phyloP scores from a whole-genome alignment of 23 tunicate genomes.

The Phallusia fumigata region DNA sequence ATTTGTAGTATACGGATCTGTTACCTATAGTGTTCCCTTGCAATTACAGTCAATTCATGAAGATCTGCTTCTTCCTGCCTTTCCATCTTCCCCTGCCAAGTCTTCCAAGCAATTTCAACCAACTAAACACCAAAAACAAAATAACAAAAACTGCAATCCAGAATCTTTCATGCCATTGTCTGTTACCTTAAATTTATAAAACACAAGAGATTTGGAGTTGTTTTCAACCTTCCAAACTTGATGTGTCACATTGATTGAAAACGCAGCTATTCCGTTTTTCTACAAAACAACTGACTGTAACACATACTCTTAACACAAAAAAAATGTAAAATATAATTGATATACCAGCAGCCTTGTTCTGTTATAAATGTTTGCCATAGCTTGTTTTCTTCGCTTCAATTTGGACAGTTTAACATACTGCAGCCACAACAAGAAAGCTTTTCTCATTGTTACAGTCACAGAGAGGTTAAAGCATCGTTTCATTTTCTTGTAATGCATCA shows the following conservation, averaged over 20 bases:
- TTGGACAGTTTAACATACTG: conserved; percentile 18
- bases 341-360: conserved; percentile 38
- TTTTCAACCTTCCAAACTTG: conserved; percentile 6
- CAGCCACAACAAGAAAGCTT: conserved; percentile 41
- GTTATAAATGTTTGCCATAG: conserved; percentile 33
- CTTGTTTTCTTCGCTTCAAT: conserved; percentile 27
- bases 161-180: background rate
- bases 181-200: background rate
- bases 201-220: conserved; percentile 15
- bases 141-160: background rate
- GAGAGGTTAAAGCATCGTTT: conserved; percentile 9
- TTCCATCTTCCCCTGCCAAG: conserved; percentile 57
- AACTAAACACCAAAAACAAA: background rate
- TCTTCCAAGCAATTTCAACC: conserved; percentile 24
- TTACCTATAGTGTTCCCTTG: conserved; percentile 50
- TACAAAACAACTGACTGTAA: background rate
- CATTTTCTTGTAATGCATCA: background rate
- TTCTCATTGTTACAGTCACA: conserved; percentile 21
- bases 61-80: conserved; percentile 58
- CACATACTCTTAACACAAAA: background rate
- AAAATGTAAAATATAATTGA: background rate
- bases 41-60: conserved; percentile 42
- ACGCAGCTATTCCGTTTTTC: background rate
- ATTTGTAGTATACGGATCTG: background rate
- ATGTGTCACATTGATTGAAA: conserved; percentile 5